Conservation (phyloP, 2,797 vertebrate genomes). For the Geotrypetes seraphini region DNA sequence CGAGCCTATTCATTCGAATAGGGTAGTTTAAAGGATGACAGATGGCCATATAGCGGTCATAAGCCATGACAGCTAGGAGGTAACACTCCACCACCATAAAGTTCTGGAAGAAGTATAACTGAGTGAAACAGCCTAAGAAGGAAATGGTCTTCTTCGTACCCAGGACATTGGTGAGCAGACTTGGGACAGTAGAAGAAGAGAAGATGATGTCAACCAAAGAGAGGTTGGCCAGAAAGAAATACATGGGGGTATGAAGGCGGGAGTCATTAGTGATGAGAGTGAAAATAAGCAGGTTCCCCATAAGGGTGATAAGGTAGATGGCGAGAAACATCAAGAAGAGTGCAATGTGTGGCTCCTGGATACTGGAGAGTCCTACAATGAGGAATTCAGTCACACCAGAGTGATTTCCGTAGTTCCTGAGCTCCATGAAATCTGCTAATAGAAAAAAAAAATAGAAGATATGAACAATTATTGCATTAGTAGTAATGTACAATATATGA, state of each 20-base stretch:
- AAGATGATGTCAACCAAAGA: constrained; percentile 13
- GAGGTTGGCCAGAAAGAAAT: constrained; percentile 18
- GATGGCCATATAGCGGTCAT: constrained; percentile 5
- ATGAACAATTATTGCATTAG: too few relatives aligned
- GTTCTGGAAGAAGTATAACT: constrained; percentile 24
- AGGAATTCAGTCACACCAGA: background rate
- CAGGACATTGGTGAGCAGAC: background rate
- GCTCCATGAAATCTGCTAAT: background rate
- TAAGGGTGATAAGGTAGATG: constrained; percentile 4
- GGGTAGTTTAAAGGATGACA: constrained; percentile 15
- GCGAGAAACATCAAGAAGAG: constrained; percentile 3
- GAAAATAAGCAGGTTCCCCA: constrained; percentile 1
- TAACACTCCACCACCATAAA: constrained; percentile 11
- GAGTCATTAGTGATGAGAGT: background rate
- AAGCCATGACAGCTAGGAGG: constrained; percentile 14
- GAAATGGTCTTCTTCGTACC: constrained; percentile 9
- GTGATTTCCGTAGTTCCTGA: background rate
- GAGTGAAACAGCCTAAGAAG: background rate
- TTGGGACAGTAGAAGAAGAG: constrained; percentile 15
- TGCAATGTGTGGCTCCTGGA: background rate
- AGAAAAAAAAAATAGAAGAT: too few relatives aligned
- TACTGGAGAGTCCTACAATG: background rate
- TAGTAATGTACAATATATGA: too few relatives aligned
- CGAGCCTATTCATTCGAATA: background rate
- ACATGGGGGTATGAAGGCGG: constrained; percentile 5